phyloP scores from a whole-genome alignment of 2,797 vertebrate genomes.

The Gymnodraco acuticeps region DNA sequence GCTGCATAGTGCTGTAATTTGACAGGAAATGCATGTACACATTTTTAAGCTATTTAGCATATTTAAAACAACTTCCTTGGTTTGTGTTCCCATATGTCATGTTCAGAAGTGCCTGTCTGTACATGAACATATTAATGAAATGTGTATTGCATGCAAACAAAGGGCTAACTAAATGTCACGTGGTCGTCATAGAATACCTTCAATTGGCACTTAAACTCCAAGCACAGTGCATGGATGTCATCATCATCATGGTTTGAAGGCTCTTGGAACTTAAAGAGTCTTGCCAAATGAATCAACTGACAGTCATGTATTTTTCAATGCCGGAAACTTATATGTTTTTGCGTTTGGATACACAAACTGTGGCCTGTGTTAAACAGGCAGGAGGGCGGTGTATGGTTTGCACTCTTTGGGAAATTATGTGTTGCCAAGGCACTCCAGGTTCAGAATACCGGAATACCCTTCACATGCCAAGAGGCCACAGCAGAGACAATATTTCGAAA shows the following conservation, averaged over 20 bases:
- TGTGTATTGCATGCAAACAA: conserved; percentile 1
- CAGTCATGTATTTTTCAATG: background rate
- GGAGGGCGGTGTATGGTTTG: background rate
- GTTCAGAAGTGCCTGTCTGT: background rate
- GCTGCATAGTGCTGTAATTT: conserved; percentile 9
- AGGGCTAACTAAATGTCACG: background rate
- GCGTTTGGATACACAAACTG: background rate
- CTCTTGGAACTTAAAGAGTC: background rate
- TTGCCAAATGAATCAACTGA: background rate
- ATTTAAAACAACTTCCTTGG: background rate
- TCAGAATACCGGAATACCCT: background rate
- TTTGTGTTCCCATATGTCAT: background rate
- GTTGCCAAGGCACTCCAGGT: background rate
- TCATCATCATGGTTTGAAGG: background rate
- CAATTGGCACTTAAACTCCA: background rate
- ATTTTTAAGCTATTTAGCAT: background rate
- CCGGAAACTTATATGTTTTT: background rate
- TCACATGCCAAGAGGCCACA: conserved; percentile 1
- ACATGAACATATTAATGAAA: background rate
- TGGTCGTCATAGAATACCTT: background rate
- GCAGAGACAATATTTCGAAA: background rate
- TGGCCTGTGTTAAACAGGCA: background rate
- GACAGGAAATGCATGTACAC: background rate
- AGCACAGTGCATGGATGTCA: background rate
- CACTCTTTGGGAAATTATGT: too few species aligned